These are phyloP conservation scores for Caenorhabditis imperialis DNA, from an alignment of 2,888 invertebrate genomes.

Conservation along the genomic window DNA sequence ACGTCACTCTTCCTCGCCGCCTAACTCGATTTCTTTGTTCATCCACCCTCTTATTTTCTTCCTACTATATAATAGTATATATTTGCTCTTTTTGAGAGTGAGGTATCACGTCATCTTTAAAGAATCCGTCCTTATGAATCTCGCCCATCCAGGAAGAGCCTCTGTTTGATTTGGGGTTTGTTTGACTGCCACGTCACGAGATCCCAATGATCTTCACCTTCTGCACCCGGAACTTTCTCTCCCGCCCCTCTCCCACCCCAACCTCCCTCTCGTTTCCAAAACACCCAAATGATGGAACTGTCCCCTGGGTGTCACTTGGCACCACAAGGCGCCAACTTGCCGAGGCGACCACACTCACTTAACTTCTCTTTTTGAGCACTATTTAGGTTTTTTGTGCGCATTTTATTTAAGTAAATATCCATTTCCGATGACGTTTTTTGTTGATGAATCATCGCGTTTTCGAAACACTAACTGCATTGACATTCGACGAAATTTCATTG, in stretches of 20 bases:
- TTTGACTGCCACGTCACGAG: too few species aligned
- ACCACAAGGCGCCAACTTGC: not conserved
- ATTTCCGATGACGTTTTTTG: not conserved
- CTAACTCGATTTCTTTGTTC: too few species aligned
- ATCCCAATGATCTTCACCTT: not conserved
- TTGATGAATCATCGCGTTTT: not conserved
- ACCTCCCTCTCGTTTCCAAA: constrained; percentile 15
- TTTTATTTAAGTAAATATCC: not conserved
- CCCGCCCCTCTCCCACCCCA: not conserved
- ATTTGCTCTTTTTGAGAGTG: too few species aligned
- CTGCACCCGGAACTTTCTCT: constrained; percentile 34
- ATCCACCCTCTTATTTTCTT: not conserved
- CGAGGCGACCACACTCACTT: constrained; percentile 8
- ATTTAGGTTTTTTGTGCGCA: not conserved
- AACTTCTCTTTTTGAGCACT: constrained; percentile 5
- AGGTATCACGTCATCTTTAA: too few species aligned
- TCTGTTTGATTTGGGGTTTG: too few species aligned
- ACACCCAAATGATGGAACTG: constrained; percentile 45
- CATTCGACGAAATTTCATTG: too few species aligned
- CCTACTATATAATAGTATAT: too few species aligned
- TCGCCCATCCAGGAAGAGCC: too few species aligned
- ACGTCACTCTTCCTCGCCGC: too few species aligned
- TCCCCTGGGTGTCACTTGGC: constrained; percentile 46
- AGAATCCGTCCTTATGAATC: too few species aligned
- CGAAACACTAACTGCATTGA: too few species aligned